A percentile compares a stretch with the other conserved stretches of the same genome.
These are phyloP conservation scores for Troides oblongomaculatus DNA, from an alignment of 2,888 invertebrate genomes.

Conservation along the genomic window DNA sequence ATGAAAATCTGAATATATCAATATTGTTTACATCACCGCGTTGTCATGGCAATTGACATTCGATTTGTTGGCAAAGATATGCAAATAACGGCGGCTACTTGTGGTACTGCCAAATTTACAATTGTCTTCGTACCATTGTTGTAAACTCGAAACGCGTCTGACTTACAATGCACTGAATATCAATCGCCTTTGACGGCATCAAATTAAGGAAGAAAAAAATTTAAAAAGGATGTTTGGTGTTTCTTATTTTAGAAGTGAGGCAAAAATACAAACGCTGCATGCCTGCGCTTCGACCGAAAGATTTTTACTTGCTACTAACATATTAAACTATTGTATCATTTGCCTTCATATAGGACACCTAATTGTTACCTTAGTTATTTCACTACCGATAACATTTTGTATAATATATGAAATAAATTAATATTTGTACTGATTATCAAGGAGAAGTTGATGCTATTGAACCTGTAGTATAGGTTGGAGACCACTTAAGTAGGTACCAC, in stretches of 20 bases:
- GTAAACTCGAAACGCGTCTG: constrained; percentile 9
- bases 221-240: not conserved
- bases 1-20: not conserved
- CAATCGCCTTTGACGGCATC: constrained; percentile 7
- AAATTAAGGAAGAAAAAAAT: not conserved
- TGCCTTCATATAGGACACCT: no score
- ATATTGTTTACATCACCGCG: not conserved
- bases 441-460: no score
- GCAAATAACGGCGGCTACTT: constrained; percentile 7
- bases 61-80: constrained; percentile 12
- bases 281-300: not conserved
- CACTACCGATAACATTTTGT: no score
- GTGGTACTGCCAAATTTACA: constrained; percentile 13
- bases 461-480: no score
- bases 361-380: no score
- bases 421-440: no score
- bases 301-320: no score
- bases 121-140: constrained; percentile 9
- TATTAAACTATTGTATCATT: no score
- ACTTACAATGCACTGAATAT: constrained; percentile 11
- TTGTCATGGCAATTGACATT: not conserved
- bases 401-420: no score
- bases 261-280: not conserved
- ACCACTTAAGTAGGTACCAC: no score
- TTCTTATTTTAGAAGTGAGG: no score